Conservation (phyloP, 2,888 invertebrate genomes). For the Protonemura montana region DNA sequence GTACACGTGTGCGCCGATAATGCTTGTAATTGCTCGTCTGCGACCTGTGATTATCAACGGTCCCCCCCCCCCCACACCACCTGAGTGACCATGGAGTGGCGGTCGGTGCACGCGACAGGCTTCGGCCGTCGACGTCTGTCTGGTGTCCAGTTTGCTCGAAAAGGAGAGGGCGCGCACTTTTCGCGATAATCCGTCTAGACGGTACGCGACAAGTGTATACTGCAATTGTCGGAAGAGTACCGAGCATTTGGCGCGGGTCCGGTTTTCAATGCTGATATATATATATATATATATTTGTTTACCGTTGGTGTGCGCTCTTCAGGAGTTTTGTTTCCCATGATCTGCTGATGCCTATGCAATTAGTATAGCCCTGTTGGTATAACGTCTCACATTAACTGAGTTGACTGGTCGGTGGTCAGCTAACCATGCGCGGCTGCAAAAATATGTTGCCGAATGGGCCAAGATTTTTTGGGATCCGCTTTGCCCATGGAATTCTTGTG, state of each 20-base stretch:
- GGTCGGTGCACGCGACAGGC: neutral
- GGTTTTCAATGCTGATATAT: no score
- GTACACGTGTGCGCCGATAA: neutral
- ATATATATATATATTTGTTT: no score
- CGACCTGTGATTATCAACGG: constrained; percentile 1
- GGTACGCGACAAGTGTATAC: neutral
- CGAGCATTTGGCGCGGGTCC: no score
- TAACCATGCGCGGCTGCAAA: neutral
- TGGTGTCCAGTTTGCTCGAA: neutral
- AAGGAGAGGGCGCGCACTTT: neutral
- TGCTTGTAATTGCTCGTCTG: neutral
- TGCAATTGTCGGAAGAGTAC: neutral
- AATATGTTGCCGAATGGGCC: neutral
- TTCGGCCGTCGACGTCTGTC: neutral
- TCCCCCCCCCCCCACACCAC: neutral
- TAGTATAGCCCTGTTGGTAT: no score
- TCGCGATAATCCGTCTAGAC: neutral
- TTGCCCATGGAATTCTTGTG: neutral
- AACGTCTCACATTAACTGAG: no score
- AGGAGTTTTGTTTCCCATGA: no score
- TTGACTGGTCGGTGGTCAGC: no score
- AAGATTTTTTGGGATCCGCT: neutral
- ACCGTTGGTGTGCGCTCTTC: no score
- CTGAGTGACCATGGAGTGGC: neutral
- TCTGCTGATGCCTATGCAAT: no score